Evolutionary conservation across 2,888 invertebrate genomes (phyloP), one percentile per base, ranked within the genome.

Genomic region (Melanargia galathea): DNA sequence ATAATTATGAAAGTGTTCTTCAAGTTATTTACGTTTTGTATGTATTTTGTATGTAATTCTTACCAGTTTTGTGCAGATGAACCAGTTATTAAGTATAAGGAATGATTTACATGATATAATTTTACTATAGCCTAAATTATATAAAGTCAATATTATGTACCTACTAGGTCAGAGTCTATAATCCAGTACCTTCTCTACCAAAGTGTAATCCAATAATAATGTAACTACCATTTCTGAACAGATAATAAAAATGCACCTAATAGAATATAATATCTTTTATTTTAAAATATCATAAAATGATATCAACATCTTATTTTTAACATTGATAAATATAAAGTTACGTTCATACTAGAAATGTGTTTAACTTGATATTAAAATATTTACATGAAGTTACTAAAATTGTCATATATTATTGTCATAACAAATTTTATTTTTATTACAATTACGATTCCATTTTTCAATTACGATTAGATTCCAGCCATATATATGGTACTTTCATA

Each of bases 221-320:
- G n/a, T n/a, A n/a, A n/a, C n/a, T n/a, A n/a, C n/a, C n/a, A n/a
- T n/a, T n/a, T n/a, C n/a, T n/a, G n/a, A n/a, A n/a, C n/a, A 8
- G 16, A 20, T 22, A 71, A 73, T 66, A 67, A 72, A 74, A 70
- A 62, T 49, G 66, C 65, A 54, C 55, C 22, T 60, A 70, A 68
- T 72, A 70, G 71, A 80, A 83, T 86, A 87, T 81, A 43, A 43
- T 43, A 84, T 80, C 81, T 77, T 86, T 89, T 87, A 87, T 88
- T 90, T 87, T 86, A 83, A 88, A 90, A 88, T 89, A 82, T 88
- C 88, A 86, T 90, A 90, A 90, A 89, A 89, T 90, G 88, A 90
- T 90, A 90, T 88, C 82, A 91, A 91, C 91, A 88, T 89, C 90
- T 90, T 91, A 90, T 75, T 71, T 73, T 81, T 88, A 90, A 90